Base-by-base conservation (phyloP, 2,797 vertebrate species). In the Girardinus metallicus region DNA sequence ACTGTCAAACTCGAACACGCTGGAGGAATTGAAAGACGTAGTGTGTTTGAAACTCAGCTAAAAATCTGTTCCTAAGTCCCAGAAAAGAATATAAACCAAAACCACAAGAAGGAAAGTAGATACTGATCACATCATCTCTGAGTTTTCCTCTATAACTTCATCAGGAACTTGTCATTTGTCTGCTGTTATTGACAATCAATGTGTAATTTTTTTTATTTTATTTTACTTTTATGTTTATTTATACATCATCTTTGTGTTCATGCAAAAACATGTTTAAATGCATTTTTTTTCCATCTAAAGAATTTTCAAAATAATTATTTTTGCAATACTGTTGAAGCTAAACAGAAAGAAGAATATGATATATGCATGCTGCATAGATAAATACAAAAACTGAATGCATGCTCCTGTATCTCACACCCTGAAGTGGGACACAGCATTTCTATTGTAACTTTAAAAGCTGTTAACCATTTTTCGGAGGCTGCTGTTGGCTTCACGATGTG, bases 391-490 rank as follows among this genome's bases (percentile, higher is more conserved):
- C 55, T 10, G 16, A 86, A 82, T 85, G 83, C 9, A 83, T 75
- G 70, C 5, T 80, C 83, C 87, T 79, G 10, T 4, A 83, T 75
- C 83, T 87, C 87, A 75, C 85, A 55, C 26, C 78, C 66, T 72
- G 85, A 94, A 92, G 70, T 92, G 87, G 91, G 85, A 85, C 91
- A 87, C 78, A 62, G 66, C 80, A 82, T 76, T 83, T 85, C 76
- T 78, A 76, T 78, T 83, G 87, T 89, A 79, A 73, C 68, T 74
- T 76, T 89, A 76, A 82, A 80, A 87, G 88, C 86, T 82, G 82
- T 87, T 74, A 80, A 82, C 80, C 83, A 88, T 89, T 73, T 84
- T 55, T 71, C 76, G 4, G 4, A 76, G 64, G 86, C 83, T 87
- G 81, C 84, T 84, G 76, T 72, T 68, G 83, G 83, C 86, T 81